Percentiles rank a stretch among this genome's conserved stretches.
These are phyloP conservation scores for Caradrina clavipalpis DNA, from an alignment of 2,888 invertebrate species.

Conservation along the genomic window DNA sequence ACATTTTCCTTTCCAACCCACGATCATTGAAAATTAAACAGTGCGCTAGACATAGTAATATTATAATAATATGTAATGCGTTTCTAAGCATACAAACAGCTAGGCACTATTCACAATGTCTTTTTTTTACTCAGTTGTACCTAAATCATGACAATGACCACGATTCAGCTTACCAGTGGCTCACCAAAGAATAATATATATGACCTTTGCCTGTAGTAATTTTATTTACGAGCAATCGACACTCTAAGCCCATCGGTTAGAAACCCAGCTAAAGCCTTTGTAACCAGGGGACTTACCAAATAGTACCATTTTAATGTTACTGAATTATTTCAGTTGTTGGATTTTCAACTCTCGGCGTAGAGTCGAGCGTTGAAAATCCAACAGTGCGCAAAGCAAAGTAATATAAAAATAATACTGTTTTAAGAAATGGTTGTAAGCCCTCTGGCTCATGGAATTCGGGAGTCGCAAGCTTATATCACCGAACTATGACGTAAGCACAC, in stretches of 20 bases:
- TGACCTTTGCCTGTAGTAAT: constrained; percentile 15
- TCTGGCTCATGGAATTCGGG: constrained; percentile 17
- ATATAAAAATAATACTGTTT: no score
- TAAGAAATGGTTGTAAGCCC: no score
- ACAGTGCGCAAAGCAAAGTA: no score
- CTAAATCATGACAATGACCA: no score
- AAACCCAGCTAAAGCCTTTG: constrained; percentile 33
- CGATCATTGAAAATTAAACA: no score
- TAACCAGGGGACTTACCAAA: not conserved
- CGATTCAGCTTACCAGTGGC: not conserved
- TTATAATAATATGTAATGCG: not conserved
- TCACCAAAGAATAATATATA: constrained; percentile 5
- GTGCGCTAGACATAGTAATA: no score
- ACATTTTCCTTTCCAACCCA: no score
- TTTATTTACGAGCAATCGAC: constrained; percentile 26
- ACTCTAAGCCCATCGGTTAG: constrained; percentile 3
- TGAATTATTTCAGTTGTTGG: no score
- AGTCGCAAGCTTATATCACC: constrained; percentile 13
- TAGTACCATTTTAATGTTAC: no score
- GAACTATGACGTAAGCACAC: constrained; percentile 35
- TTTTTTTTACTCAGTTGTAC: no score
- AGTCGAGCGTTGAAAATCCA: no score
- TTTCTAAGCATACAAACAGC: not conserved
- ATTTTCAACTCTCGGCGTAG: no score
- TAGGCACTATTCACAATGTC: not conserved